These are phyloP conservation scores for Aphyosemion australe DNA, from an alignment of 2,113 vertebrate genomes.

Conservation along the genomic window DNA sequence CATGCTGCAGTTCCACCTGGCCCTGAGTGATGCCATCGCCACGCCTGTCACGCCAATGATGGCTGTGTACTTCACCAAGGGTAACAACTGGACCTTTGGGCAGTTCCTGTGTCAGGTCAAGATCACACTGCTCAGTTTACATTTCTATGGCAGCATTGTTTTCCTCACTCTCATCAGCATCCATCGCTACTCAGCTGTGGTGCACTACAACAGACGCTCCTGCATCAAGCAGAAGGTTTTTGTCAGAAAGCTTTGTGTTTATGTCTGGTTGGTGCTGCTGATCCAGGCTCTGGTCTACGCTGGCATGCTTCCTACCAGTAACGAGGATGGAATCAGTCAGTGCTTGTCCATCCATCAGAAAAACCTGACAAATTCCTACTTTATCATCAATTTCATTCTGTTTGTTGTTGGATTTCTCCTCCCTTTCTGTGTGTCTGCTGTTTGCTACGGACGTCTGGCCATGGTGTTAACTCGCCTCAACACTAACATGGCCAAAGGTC, in stretches of 20 bases:
- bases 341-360: slow-evolving; percentile 75
- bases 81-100: slow-evolving; percentile 72
- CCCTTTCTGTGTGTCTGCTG: slow-evolving; percentile 62
- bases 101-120: slow-evolving; percentile 70
- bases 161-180: slow-evolving; percentile 80
- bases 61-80: slow-evolving; percentile 62
- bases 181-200: slow-evolving; percentile 69
- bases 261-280: slow-evolving; percentile 68
- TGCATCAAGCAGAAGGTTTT: slow-evolving; percentile 68
- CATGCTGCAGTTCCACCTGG: slow-evolving; percentile 78
- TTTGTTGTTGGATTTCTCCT: slow-evolving; percentile 65
- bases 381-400: slow-evolving; percentile 63
- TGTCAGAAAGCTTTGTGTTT: slow-evolving; percentile 68
- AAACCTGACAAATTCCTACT: slow-evolving; percentile 42
- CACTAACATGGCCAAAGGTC: slow-evolving; percentile 55
- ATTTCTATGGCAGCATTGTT: slow-evolving; percentile 74
- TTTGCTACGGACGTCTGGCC: slow-evolving; percentile 67
- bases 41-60: slow-evolving; percentile 67
- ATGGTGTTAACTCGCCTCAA: slow-evolving; percentile 62
- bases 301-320: slow-evolving; percentile 57
- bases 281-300: slow-evolving; percentile 56
- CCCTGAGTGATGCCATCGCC: slow-evolving; percentile 71
- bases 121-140: slow-evolving; percentile 66
- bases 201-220: slow-evolving; percentile 63
- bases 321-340: slow-evolving; percentile 40